Conservation (phyloP, 2,113 vertebrate genomes). For the Sminthopsis crassicaudata region DNA sequence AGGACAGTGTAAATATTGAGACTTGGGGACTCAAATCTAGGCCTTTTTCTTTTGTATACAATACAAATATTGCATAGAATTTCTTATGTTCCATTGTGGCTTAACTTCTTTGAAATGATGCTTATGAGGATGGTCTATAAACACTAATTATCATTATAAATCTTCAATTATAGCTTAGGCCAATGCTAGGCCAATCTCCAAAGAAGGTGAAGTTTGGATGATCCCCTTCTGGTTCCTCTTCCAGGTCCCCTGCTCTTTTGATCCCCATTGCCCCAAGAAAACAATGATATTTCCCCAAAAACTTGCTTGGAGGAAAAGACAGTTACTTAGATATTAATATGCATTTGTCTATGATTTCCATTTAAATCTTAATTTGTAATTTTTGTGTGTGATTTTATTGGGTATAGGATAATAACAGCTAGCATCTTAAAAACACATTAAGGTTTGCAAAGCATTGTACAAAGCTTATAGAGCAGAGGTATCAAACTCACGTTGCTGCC, state of each 20-base stretch:
- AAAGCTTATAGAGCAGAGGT: neutral
- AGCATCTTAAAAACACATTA: neutral
- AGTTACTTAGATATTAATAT: neutral
- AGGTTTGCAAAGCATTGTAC: neutral
- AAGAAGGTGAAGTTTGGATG: neutral
- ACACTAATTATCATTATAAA: neutral
- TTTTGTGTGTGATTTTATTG: neutral
- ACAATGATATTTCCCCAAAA: neutral
- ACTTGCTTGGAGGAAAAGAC: neutral
- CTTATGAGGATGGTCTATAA: neutral
- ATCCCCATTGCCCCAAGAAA: neutral
- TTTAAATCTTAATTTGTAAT: neutral
- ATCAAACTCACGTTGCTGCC: neutral
- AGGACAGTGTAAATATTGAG: neutral
- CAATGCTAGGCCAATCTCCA: neutral
- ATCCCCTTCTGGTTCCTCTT: neutral
- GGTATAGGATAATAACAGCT: neutral
- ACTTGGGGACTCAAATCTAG: neutral
- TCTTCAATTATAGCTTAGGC: neutral
- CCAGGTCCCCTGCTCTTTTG: neutral
- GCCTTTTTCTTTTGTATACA: neutral
- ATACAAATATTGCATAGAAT: neutral
- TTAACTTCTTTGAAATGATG: neutral
- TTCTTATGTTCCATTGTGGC: neutral
- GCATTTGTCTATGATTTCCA: neutral